These are phyloP conservation scores for Phoebastria nigripes DNA, from an alignment of 2,797 vertebrate species.

Conservation along the genomic window DNA sequence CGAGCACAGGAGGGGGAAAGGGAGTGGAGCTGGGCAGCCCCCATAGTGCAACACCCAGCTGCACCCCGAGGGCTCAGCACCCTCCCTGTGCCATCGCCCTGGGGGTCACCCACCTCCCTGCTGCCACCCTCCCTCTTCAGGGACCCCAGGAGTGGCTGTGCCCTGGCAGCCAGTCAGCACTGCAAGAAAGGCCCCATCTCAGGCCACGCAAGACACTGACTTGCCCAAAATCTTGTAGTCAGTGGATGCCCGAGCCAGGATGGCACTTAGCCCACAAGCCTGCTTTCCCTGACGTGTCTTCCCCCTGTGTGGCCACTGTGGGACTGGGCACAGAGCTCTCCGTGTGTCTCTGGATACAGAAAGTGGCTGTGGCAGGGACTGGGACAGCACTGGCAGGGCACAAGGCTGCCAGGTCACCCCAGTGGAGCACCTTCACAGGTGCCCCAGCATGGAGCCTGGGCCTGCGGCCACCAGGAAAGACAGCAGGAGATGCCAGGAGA, in stretches of 20 bases:
- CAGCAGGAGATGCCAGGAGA: background rate
- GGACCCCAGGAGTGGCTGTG: background rate
- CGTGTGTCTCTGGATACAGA: background rate
- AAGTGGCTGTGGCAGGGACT: background rate
- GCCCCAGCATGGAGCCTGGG: background rate
- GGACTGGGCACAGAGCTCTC: background rate
- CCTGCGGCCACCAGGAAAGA: background rate
- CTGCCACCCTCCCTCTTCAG: background rate
- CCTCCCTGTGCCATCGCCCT: background rate
- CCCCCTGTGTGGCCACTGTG: fast-evolving
- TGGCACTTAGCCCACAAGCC: fast-evolving
- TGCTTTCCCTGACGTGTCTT: background rate
- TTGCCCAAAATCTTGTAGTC: background rate
- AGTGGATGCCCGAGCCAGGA: background rate
- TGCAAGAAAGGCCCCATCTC: background rate
- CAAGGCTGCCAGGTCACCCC: background rate
- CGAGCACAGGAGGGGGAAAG: background rate
- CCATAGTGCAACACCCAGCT: too few species aligned
- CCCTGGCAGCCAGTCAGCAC: background rate
- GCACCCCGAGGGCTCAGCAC: background rate
- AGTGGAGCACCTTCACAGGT: fast-evolving
- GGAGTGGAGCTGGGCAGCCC: background rate
- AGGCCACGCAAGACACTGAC: background rate
- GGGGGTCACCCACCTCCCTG: background rate
- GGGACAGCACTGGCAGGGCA: background rate